Conservation (phyloP, 2,888 invertebrate species). For the Pasiphila rectangulata region DNA sequence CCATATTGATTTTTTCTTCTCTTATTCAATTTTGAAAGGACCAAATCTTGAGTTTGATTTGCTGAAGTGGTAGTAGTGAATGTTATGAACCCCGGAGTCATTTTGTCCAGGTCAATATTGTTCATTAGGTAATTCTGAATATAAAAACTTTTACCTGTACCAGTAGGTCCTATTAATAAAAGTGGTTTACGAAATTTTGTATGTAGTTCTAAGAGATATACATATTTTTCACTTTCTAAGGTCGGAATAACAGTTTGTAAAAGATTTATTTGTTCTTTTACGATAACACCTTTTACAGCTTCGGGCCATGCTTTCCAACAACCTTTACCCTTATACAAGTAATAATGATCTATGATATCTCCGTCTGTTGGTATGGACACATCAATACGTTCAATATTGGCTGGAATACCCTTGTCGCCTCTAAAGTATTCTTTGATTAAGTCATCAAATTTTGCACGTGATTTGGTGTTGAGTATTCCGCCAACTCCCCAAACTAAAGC, state of each 20-base stretch:
- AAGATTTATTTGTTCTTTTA: constrained; percentile 83
- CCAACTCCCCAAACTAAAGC: constrained; percentile 92
- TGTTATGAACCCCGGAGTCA: constrained; percentile 88
- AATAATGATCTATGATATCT: constrained; percentile 89
- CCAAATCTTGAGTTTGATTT: constrained; percentile 90
- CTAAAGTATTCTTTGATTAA: constrained; percentile 79
- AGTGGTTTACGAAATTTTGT: constrained; percentile 85
- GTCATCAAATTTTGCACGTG: constrained; percentile 85
- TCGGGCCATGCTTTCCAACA: constrained; percentile 94
- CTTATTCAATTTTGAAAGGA: constrained; percentile 86
- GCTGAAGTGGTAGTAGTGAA: constrained; percentile 92
- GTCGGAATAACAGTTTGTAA: constrained; percentile 91
- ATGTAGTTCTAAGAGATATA: constrained; percentile 86
- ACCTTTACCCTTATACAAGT: constrained; percentile 90
- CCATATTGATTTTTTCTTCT: constrained; percentile 87
- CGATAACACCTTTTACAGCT: constrained; percentile 78
- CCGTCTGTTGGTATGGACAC: constrained; percentile 89
- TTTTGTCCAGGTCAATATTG: constrained; percentile 84
- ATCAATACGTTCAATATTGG: constrained; percentile 84
- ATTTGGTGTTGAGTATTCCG: constrained; percentile 87
- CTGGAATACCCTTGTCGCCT: constrained; percentile 66
- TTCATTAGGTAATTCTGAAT: constrained; percentile 87
- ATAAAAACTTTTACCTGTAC: constrained; percentile 93
- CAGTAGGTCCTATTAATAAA: constrained; percentile 90
- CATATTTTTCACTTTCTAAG: constrained; percentile 90